Conservation (phyloP, 2,113 vertebrate species). For the Triplophysa dalaica region DNA sequence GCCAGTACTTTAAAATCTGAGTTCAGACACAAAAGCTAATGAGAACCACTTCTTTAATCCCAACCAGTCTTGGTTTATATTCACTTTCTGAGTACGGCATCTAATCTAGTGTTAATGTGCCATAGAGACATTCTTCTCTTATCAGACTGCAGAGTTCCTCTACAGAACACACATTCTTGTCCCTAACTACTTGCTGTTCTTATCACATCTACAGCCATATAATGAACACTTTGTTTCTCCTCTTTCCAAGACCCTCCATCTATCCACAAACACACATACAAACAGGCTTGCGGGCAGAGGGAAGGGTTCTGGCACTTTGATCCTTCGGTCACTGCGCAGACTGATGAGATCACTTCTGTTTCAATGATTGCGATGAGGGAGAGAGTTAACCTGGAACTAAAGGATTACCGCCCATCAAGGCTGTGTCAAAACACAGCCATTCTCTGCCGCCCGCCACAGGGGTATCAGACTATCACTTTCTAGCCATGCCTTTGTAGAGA, state of each 20-base stretch:
- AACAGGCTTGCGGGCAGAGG: constrained; percentile 30
- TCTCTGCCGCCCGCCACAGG: background rate
- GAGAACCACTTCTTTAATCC: constrained; percentile 4
- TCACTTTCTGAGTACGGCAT: constrained; percentile 26
- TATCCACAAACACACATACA: constrained; percentile 21
- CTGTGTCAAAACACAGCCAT: constrained; percentile 29
- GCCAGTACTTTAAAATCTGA: too few relatives aligned
- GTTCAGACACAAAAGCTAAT: background rate
- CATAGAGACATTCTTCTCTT: constrained; percentile 53
- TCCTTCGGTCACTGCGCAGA: constrained; percentile 34
- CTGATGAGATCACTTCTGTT: constrained; percentile 55
- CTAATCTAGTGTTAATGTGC: constrained; percentile 55
- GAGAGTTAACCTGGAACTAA: constrained; percentile 53
- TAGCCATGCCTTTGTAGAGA: constrained; percentile 1
- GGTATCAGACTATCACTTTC: constrained; percentile 21
- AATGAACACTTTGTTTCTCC: constrained; percentile 52
- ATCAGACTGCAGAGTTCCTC: constrained; percentile 37
- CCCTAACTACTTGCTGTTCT: constrained; percentile 38
- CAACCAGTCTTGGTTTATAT: constrained; percentile 32
- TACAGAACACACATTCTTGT: constrained; percentile 40
- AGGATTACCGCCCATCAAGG: constrained; percentile 29
- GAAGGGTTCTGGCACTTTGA: constrained; percentile 59
- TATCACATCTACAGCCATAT: constrained; percentile 30
- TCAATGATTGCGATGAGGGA: constrained; percentile 50
- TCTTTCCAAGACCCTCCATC: constrained; percentile 35